phyloP scores from a whole-genome alignment of 2,888 invertebrate genomes.

The Iphiclides podalirius region DNA sequence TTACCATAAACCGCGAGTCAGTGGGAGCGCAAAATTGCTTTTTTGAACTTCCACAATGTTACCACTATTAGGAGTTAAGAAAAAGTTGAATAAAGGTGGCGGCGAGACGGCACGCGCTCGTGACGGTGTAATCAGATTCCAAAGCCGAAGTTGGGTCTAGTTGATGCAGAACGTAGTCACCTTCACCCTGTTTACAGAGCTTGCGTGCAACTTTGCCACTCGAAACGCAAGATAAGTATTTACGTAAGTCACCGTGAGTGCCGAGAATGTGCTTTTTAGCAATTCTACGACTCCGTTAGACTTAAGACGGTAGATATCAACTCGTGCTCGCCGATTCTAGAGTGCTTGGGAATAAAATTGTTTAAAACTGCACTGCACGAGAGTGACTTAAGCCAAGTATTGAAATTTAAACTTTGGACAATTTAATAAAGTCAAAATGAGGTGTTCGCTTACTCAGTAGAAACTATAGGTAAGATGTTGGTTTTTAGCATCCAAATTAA shows the following conservation, averaged over 20 bases:
- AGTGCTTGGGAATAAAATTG: conserved; percentile 27
- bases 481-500: too few relatives aligned
- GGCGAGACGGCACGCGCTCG: conserved; percentile 43
- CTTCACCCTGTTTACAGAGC: conserved; percentile 49
- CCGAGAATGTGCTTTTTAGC: conserved; percentile 64
- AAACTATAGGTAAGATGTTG: too few relatives aligned
- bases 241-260: conserved; percentile 53
- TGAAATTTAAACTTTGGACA: conserved; percentile 2
- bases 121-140: conserved; percentile 58
- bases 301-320: conserved; percentile 39
- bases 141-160: conserved; percentile 41
- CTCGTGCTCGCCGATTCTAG: conserved; percentile 10
- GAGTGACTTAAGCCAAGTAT: neutral
- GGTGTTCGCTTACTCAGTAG: neutral
- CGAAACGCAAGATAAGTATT: conserved; percentile 60
- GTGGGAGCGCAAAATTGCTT: conserved; percentile 66
- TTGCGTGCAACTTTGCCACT: conserved; percentile 49
- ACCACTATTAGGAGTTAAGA: conserved; percentile 62
- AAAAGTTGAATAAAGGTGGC: conserved; percentile 66
- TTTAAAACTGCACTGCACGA: conserved; percentile 13
- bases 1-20: conserved; percentile 70
- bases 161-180: conserved; percentile 45
- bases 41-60: conserved; percentile 74
- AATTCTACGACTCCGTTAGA: conserved; percentile 51
- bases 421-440: neutral